These are phyloP conservation scores for Serranus cabrilla DNA, from an alignment of 2,797 vertebrate genomes.

Conservation along the genomic window DNA sequence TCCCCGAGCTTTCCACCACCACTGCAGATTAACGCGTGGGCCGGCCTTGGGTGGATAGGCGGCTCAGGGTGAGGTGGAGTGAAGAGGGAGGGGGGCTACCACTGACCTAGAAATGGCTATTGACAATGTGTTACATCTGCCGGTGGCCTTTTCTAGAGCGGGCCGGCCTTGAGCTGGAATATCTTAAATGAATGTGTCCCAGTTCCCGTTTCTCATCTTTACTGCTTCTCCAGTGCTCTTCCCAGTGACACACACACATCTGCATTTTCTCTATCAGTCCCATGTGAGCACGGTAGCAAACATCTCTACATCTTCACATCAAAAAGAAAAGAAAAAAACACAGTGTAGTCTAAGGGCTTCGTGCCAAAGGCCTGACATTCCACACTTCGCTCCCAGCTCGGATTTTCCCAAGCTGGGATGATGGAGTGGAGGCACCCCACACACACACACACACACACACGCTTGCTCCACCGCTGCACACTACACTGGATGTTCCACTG, in stretches of 20 bases:
- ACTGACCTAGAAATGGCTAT: slow-evolving; percentile 83
- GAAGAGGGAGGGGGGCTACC: slow-evolving; percentile 27
- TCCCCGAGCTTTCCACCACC: slow-evolving; percentile 39
- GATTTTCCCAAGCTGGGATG: slow-evolving; percentile 53
- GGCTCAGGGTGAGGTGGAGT: slow-evolving; percentile 48
- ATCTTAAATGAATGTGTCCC: slow-evolving; percentile 22
- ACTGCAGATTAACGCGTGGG: slow-evolving; percentile 74
- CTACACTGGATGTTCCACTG: slow-evolving; percentile 15
- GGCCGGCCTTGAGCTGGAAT: slow-evolving; percentile 25
- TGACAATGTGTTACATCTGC: slow-evolving; percentile 44
- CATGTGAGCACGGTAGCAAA: slow-evolving; percentile 34
- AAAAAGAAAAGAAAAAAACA: slow-evolving; percentile 13
- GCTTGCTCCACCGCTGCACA: slow-evolving; percentile 9
- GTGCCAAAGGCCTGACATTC: slow-evolving; percentile 63
- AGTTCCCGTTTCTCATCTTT: slow-evolving; percentile 13
- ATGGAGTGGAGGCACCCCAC: slow-evolving; percentile 29
- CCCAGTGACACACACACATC: slow-evolving; percentile 53
- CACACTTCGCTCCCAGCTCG: slow-evolving; percentile 50
- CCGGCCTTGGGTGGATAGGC: slow-evolving; percentile 48
- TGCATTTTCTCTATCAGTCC: slow-evolving; percentile 49
- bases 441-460: slow-evolving; percentile 5
- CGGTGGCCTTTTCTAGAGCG: slow-evolving; percentile 41
- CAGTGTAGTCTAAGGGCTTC: slow-evolving; percentile 13
- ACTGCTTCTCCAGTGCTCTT: slow-evolving; percentile 7
- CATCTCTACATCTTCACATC: slow-evolving; percentile 23